Conservation (phyloP, 37 sponge, comb jelly and placozoan genomes). For the Corticium candelabrum region DNA sequence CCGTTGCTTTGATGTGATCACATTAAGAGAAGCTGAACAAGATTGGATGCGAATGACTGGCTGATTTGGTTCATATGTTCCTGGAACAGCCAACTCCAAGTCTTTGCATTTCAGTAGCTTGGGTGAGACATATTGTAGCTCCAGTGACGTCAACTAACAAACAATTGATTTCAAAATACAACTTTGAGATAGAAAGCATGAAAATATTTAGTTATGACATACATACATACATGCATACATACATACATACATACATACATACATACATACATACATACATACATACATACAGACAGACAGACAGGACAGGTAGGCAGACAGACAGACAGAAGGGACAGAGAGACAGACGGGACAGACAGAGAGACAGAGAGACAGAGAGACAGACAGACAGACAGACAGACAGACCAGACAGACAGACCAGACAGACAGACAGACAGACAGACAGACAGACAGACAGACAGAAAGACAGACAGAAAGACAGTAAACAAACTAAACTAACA, state of each 20-base stretch:
- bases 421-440: neutral
- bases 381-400: neutral
- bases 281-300: too few species aligned
- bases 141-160: slow-evolving; percentile 66
- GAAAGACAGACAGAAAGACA: too few species aligned
- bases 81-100: slow-evolving; percentile 90
- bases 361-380: neutral
- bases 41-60: slow-evolving; percentile 74
- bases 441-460: neutral
- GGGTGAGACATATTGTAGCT: slow-evolving; percentile 92
- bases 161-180: slow-evolving; percentile 7
- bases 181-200: neutral
- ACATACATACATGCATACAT: neutral
- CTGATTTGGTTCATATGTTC: slow-evolving; percentile 83
- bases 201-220: neutral
- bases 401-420: too few species aligned
- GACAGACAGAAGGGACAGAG: too few species aligned
- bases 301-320: too few species aligned
- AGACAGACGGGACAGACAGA: too few species aligned
- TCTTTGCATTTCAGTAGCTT: slow-evolving; percentile 67
- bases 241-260: too few species aligned
- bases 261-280: too few species aligned
- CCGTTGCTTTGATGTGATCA: slow-evolving; percentile 92
- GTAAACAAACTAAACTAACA: too few species aligned
- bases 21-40: slow-evolving; percentile 62